Percentiles rank a stretch among this genome's conserved stretches.
Conservation (phyloP, 2,797 vertebrate genomes). For the Vipera latastei region DNA sequence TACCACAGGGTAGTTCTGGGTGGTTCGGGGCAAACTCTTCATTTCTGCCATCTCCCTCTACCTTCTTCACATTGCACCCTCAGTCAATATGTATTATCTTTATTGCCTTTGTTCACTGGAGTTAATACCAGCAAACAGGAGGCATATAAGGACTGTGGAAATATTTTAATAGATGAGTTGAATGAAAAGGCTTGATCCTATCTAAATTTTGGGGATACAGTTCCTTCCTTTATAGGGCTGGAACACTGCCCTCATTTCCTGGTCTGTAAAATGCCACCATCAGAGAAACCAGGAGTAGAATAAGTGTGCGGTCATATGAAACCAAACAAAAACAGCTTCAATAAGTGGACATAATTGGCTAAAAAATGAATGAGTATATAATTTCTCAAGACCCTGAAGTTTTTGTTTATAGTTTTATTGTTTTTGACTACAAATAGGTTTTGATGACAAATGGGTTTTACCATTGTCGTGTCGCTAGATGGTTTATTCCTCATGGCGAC, state of each 20-base stretch:
- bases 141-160: neutral
- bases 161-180: neutral
- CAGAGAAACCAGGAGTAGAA: neutral
- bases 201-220: neutral
- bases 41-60: neutral
- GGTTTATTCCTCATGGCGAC: neutral
- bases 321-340: neutral
- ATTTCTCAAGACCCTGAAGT: neutral
- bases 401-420: neutral
- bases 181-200: neutral
- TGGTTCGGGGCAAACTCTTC: neutral
- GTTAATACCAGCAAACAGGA: neutral
- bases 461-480: neutral
- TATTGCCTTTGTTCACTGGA: neutral
- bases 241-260: neutral
- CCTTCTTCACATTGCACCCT: neutral
- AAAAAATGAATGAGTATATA: neutral
- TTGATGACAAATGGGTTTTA: neutral
- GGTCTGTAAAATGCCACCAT: neutral
- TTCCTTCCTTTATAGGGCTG: neutral
- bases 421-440: neutral
- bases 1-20: neutral
- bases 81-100: neutral
- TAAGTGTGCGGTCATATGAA: neutral
- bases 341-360: neutral